Evolutionary conservation across 2,888 invertebrate genomes (phyloP).

Genomic region (Tanypteryx hageni): DNA sequence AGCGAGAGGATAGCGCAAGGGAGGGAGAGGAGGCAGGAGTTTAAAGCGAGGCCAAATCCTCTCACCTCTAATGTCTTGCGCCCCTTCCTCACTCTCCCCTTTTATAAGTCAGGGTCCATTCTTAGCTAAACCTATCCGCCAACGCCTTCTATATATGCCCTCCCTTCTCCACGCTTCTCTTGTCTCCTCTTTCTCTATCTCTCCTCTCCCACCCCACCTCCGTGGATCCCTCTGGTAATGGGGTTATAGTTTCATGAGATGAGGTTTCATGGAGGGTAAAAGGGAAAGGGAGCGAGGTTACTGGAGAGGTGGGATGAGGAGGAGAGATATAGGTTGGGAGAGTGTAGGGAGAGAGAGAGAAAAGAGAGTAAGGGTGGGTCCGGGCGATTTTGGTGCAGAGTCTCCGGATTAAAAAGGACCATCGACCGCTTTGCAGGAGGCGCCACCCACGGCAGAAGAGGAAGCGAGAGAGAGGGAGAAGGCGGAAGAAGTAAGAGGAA

Average conservation of each 20-base stretch:
- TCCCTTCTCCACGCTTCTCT: background rate
- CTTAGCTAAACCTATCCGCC: background rate
- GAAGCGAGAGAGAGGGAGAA: background rate
- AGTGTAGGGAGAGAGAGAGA: background rate
- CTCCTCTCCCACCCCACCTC: background rate
- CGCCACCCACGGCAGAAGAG: background rate
- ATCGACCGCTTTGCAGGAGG: constrained; percentile 42
- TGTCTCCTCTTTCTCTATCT: background rate
- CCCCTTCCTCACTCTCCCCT: background rate
- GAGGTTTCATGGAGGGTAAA: constrained; percentile 46
- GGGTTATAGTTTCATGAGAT: constrained; percentile 60
- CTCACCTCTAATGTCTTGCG: background rate
- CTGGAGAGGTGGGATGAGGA: background rate
- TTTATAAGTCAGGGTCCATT: background rate
- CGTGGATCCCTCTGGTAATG: constrained; percentile 21
- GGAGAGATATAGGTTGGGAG: background rate
- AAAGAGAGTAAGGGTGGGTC: constrained; percentile 22
- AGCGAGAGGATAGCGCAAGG: too few relatives aligned
- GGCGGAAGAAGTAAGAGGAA: background rate
- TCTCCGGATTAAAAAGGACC: constrained; percentile 63
- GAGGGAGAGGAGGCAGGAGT: background rate
- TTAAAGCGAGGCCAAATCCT: background rate
- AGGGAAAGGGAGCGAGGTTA: background rate
- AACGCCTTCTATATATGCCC: background rate
- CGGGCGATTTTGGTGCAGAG: constrained; percentile 53